Evolutionary conservation across 2,113 vertebrate genomes (phyloP).

Genomic region (Sorex fumeus): DNA sequence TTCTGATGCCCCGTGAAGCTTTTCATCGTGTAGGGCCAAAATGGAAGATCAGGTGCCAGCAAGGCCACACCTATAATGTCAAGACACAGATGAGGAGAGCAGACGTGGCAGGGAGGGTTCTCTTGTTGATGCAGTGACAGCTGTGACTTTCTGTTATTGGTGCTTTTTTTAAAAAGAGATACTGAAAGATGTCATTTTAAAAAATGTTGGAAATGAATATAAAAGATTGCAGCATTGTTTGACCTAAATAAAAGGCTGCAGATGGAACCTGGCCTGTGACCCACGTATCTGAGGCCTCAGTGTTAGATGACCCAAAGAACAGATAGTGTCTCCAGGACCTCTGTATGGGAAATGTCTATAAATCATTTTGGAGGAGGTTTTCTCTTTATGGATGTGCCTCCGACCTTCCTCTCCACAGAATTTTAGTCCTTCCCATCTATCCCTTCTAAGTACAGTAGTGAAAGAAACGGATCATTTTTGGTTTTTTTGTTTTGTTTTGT

Average conservation of each 20-base stretch:
- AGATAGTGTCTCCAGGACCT: constrained; percentile 8
- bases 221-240: not conserved
- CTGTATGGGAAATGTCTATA: not conserved
- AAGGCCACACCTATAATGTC: not conserved
- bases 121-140: not conserved
- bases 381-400: too few relatives aligned
- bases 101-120: too few relatives aligned
- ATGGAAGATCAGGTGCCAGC: not conserved
- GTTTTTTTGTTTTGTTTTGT: too few relatives aligned
- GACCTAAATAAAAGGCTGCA: not conserved
- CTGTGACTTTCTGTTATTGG: not conserved
- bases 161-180: constrained; percentile 48
- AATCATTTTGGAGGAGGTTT: too few relatives aligned
- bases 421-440: too few relatives aligned
- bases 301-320: not conserved
- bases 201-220: constrained; percentile 19
- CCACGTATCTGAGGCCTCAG: not conserved
- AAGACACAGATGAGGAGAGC: not conserved
- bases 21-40: not conserved
- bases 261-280: not conserved
- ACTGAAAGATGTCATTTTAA: not conserved
- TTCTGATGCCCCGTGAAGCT: too few relatives aligned
- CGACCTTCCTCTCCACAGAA: too few relatives aligned
- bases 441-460: too few relatives aligned
- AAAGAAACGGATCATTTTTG: too few relatives aligned